Conservation (phyloP, 2,888 invertebrate species). For the Macaria notata region DNA sequence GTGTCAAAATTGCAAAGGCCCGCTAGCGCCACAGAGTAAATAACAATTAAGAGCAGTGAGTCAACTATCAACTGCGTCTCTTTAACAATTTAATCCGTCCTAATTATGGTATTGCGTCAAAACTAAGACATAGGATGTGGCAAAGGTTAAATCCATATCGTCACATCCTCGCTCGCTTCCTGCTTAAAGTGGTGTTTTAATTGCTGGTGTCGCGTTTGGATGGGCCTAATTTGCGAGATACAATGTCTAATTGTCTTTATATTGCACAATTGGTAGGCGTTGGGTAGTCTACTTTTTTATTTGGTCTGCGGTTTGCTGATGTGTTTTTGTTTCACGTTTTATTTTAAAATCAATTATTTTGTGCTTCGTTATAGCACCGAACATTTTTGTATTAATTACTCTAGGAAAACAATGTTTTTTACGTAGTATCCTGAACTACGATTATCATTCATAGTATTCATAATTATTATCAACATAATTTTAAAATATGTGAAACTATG, state of each 20-base stretch:
- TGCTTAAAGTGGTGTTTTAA: slow-evolving; percentile 68
- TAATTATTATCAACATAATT: no score
- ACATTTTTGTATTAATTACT: no score
- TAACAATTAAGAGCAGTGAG: slow-evolving; percentile 39
- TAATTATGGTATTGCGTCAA: slow-evolving; percentile 49
- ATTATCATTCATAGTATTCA: no score
- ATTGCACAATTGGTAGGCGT: slow-evolving; percentile 33
- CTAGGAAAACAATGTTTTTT: no score
- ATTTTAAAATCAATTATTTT: neutral
- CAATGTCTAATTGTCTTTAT: slow-evolving; percentile 30
- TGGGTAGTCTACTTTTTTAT: slow-evolving; percentile 35
- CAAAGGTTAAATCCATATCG: slow-evolving; percentile 79
- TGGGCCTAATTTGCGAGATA: slow-evolving; percentile 44
- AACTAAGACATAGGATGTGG: slow-evolving; percentile 74
- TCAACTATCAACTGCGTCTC: slow-evolving; percentile 37
- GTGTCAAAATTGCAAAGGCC: slow-evolving; percentile 24
- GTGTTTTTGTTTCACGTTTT: neutral
- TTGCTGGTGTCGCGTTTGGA: slow-evolving; percentile 55
- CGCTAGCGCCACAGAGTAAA: slow-evolving; percentile 30
- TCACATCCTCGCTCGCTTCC: slow-evolving; percentile 76
- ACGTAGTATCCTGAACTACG: no score
- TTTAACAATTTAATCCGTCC: slow-evolving; percentile 43
- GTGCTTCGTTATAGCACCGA: no score
- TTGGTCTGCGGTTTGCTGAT: neutral
- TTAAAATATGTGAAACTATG: no score